Conservation (phyloP, 1,140 invertebrate genomes). For the Drosophila willistoni region DNA sequence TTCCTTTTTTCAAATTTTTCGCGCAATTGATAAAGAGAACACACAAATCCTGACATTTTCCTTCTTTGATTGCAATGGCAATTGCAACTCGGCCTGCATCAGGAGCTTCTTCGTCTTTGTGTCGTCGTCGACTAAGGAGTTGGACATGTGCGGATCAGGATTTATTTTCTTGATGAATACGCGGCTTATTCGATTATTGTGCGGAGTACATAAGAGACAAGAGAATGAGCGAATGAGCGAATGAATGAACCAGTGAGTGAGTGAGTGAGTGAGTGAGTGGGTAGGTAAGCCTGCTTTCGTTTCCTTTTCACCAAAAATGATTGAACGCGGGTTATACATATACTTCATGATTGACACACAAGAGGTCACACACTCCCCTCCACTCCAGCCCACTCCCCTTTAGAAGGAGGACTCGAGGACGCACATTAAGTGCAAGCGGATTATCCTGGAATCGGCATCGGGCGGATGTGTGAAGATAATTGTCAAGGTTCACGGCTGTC, state of each 20-base stretch:
- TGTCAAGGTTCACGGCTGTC: constrained; percentile 59
- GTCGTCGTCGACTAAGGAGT: constrained; percentile 46
- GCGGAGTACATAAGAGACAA: constrained; percentile 1
- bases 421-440: constrained; percentile 55
- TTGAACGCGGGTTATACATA: constrained; percentile 68
- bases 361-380: constrained; percentile 42
- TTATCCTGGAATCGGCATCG: constrained; percentile 43
- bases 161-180: constrained; percentile 75
- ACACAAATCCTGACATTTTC: constrained; percentile 47
- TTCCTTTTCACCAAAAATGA: constrained; percentile 68
- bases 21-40: constrained; percentile 32
- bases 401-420: constrained; percentile 46
- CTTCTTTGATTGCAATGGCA: constrained; percentile 56
- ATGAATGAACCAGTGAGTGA: background rate
- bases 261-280: background rate
- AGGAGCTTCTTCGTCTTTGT: constrained; percentile 29
- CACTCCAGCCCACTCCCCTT: constrained; percentile 12
- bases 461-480: constrained; percentile 70
- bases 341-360: constrained; percentile 67
- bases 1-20: constrained; percentile 4
- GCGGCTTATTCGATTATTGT: constrained; percentile 79
- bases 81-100: constrained; percentile 33
- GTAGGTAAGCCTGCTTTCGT: constrained; percentile 60
- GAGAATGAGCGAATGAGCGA: background rate
- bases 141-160: constrained; percentile 77